Conservation (phyloP, 2,888 invertebrate species). For the Mythimna vitellina region DNA sequence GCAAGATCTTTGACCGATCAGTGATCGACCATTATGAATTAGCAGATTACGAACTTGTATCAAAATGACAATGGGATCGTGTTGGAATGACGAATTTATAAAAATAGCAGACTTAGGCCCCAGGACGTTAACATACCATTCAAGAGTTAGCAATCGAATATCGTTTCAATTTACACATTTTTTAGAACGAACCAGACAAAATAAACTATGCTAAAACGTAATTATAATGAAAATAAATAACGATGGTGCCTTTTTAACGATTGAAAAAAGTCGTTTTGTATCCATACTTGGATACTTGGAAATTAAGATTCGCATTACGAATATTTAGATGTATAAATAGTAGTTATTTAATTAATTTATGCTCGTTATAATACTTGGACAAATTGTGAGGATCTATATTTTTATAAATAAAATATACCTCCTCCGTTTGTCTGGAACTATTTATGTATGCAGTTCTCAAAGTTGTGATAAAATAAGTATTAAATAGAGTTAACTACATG, state of each 20-base stretch:
- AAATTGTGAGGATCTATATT: slow-evolving; percentile 89
- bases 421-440: slow-evolving; percentile 83
- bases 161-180: neutral
- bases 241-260: slow-evolving; percentile 28
- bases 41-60: too few relatives aligned
- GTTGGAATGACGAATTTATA: too few relatives aligned
- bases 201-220: too few relatives aligned
- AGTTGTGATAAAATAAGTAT: slow-evolving; percentile 79
- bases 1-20: too few relatives aligned
- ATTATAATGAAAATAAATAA: neutral
- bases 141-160: neutral
- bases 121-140: neutral
- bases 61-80: too few relatives aligned
- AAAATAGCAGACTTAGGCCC: too few relatives aligned
- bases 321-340: slow-evolving; percentile 39
- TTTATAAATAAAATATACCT: slow-evolving; percentile 83
- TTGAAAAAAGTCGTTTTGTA: slow-evolving; percentile 21
- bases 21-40: too few relatives aligned
- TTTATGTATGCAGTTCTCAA: slow-evolving; percentile 69
- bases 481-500: slow-evolving; percentile 65
- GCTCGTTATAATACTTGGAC: slow-evolving; percentile 68
- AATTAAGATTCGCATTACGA: slow-evolving; percentile 29
- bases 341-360: slow-evolving; percentile 51
- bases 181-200: neutral
- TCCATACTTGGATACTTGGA: slow-evolving; percentile 2